Evolutionary conservation across 2,888 invertebrate species (phyloP).

Genomic region (Agonopterix heracliana): DNA sequence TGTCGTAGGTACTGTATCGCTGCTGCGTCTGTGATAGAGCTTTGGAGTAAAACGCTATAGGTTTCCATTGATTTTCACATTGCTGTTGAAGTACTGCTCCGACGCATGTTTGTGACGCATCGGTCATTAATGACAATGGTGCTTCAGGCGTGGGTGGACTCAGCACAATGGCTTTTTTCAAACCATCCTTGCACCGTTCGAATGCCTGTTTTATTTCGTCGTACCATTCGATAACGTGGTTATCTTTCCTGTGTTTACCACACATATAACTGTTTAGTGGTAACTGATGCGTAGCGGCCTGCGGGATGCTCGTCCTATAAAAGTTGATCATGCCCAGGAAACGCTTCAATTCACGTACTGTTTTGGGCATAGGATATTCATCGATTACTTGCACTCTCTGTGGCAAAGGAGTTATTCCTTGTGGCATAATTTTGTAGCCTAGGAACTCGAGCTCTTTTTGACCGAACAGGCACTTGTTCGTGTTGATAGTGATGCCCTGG

Average conservation of each 20-base stretch:
- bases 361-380: slow-evolving; percentile 10
- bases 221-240: not conserved
- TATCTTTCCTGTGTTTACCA: slow-evolving; percentile 1
- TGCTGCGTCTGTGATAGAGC: slow-evolving; percentile 9
- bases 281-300: slow-evolving; percentile 9
- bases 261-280: slow-evolving; percentile 3
- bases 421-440: slow-evolving; percentile 7
- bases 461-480: slow-evolving; percentile 12
- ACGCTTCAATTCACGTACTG: slow-evolving; percentile 5
- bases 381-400: slow-evolving; percentile 3
- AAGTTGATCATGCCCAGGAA: too few species aligned
- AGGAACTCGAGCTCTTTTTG: slow-evolving; percentile 5
- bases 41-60: slow-evolving; percentile 16
- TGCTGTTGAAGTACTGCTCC: slow-evolving; percentile 12
- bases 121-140: slow-evolving; percentile 1
- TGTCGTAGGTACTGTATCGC: too few species aligned
- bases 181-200: slow-evolving; percentile 1
- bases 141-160: not conserved
- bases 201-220: slow-evolving; percentile 1
- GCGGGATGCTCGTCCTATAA: slow-evolving; percentile 6
- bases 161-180: not conserved
- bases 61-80: slow-evolving; percentile 9
- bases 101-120: too few species aligned
- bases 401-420: not conserved
- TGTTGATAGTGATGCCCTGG: slow-evolving; percentile 9